A percentile compares a stretch with the other conserved stretches of the same genome.
Evolutionary conservation across 2,113 vertebrate species (phyloP).

Genomic region (Micronycteris hirsuta): DNA sequence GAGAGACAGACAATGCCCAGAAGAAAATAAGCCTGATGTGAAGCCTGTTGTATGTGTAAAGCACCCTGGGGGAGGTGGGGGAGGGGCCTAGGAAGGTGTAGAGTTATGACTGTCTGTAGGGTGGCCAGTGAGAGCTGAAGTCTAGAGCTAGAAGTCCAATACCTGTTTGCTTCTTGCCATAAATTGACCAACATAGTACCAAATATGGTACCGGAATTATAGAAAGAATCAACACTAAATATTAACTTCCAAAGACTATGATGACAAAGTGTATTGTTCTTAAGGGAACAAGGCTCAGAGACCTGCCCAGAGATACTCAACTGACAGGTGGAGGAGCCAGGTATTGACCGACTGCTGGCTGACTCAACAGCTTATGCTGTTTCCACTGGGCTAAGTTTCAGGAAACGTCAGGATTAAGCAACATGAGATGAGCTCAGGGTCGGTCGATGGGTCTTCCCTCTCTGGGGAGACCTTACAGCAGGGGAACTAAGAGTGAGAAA

Average conservation of each 20-base stretch:
- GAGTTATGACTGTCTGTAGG: no score
- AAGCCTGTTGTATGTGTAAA: neutral
- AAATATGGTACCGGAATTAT: neutral
- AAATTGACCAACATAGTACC: neutral
- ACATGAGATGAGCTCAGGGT: neutral
- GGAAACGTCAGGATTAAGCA: neutral
- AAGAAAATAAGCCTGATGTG: neutral
- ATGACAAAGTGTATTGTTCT: neutral
- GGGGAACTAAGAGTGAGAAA: constrained; percentile 9
- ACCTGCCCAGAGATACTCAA: neutral
- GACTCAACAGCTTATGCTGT: neutral
- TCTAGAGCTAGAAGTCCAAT: neutral
- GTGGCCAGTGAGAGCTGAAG: neutral
- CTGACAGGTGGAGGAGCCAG: neutral
- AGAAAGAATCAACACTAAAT: neutral
- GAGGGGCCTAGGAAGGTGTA: neutral
- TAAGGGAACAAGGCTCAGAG: neutral
- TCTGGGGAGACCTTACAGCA: neutral
- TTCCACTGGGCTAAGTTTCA: neutral
- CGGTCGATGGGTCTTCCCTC: neutral
- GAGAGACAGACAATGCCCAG: neutral
- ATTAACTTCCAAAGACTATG: neutral
- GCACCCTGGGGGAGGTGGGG: neutral
- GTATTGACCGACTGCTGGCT: neutral
- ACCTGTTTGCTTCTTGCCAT: neutral